phyloP scores from a whole-genome alignment of 2,888 invertebrate species.

The Lepidochitona cinerea region DNA sequence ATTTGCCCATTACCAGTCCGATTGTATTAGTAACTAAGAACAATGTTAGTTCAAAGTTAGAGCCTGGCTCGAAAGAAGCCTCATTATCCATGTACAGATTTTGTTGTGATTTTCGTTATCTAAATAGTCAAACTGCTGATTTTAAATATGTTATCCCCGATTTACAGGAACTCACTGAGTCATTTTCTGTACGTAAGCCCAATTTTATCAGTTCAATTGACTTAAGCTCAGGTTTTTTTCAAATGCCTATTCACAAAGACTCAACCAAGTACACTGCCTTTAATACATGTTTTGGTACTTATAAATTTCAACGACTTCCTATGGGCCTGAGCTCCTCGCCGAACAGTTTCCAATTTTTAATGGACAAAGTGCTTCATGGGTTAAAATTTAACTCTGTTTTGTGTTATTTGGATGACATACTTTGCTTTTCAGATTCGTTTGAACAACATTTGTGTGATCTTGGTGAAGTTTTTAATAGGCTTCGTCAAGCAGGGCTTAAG shows the following conservation, averaged over 20 bases:
- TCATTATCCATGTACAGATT: conserved; percentile 1
- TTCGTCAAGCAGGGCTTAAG: neutral
- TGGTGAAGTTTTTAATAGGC: neutral
- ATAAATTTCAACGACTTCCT: conserved; percentile 9
- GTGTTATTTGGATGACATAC: conserved; percentile 13
- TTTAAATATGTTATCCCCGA: conserved; percentile 10
- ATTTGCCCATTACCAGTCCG: conserved; percentile 6
- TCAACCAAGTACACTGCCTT: neutral
- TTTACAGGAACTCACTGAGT: conserved; percentile 7
- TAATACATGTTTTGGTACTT: conserved; percentile 7
- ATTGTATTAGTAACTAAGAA: neutral
- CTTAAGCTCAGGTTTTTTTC: conserved; percentile 15
- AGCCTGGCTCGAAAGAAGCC: neutral
- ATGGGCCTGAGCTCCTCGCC: neutral
- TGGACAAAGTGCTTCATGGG: conserved; percentile 5
- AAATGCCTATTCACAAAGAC: neutral
- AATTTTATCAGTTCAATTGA: conserved; percentile 11
- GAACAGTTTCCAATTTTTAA: conserved; percentile 13
- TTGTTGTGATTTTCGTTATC: conserved; percentile 11
- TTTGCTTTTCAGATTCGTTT: conserved; percentile 9
- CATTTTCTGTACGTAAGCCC: neutral
- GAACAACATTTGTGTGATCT: neutral
- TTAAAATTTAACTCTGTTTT: conserved; percentile 3
- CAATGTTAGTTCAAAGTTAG: neutral
- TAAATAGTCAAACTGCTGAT: conserved; percentile 6